Percentiles rank a stretch among this genome's conserved stretches.
These are phyloP conservation scores for Mola mola DNA, from an alignment of 2,113 vertebrate species.

Conservation along the genomic window DNA sequence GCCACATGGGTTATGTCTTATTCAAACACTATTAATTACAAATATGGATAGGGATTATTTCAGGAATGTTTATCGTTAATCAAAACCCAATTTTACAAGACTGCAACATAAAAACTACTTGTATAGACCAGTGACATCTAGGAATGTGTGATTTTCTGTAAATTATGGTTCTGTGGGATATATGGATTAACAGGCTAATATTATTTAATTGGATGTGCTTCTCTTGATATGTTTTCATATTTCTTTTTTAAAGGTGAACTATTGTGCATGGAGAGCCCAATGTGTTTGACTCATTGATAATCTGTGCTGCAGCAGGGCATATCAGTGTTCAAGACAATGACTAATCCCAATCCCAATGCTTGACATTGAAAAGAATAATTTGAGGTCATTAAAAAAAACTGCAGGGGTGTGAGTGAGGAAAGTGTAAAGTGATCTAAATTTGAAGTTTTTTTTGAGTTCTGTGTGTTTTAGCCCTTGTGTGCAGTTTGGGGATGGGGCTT, in stretches of 20 bases:
- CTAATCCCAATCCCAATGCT: conserved; percentile 32
- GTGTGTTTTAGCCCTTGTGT: conserved; percentile 1
- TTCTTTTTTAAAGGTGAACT: background rate
- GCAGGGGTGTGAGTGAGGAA: background rate
- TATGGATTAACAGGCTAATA: background rate
- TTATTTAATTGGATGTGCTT: conserved; percentile 1
- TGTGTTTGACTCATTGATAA: too few relatives aligned
- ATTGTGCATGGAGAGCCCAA: conserved; percentile 4
- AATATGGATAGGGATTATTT: too few relatives aligned
- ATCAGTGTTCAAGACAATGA: conserved; percentile 21
- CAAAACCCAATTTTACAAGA: too few relatives aligned
- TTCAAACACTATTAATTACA: too few relatives aligned
- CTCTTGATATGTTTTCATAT: background rate
- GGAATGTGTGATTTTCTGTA: background rate
- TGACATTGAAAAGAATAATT: conserved; percentile 20
- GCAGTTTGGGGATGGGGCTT: conserved; percentile 19
- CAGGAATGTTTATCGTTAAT: too few relatives aligned
- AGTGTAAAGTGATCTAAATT: background rate
- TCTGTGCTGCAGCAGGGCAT: conserved; percentile 4
- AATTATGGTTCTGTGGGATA: background rate
- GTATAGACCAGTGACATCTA: background rate
- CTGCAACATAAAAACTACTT: background rate
- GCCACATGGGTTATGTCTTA: too few relatives aligned
- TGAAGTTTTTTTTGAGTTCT: conserved; percentile 9
- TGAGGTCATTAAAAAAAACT: conserved; percentile 11